Percentiles rank a stretch among this genome's conserved stretches.
These are phyloP conservation scores for Nemotelus nigrinus DNA, from an alignment of 2,888 invertebrate genomes.

Conservation along the genomic window DNA sequence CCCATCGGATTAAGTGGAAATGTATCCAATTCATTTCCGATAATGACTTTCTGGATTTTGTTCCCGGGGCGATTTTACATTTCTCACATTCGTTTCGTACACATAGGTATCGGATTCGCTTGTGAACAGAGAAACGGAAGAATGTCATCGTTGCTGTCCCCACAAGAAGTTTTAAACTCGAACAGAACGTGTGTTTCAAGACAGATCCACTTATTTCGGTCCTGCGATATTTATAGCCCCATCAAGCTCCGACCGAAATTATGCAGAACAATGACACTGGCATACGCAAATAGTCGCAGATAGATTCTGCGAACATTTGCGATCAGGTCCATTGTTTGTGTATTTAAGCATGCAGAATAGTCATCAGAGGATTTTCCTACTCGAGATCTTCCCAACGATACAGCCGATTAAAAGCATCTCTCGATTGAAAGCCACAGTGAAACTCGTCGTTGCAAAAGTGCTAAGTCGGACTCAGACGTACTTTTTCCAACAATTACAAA, in stretches of 20 bases:
- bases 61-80: slow-evolving; percentile 28
- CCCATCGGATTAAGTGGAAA: slow-evolving; percentile 40
- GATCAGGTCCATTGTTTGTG: too few species aligned
- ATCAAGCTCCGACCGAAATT: too few species aligned
- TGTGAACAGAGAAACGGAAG: background rate
- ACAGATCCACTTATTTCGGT: background rate
- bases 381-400: background rate
- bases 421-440: background rate
- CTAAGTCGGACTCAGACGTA: slow-evolving; percentile 12
- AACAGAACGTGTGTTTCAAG: background rate
- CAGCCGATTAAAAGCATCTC: background rate
- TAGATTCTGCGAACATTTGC: too few species aligned
- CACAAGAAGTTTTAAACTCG: slow-evolving; percentile 3
- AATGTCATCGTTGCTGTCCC: slow-evolving; percentile 27
- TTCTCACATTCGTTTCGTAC: slow-evolving; percentile 13
- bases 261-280: too few species aligned
- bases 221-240: background rate
- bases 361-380: background rate
- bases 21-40: slow-evolving; percentile 43
- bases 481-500: slow-evolving; percentile 1
- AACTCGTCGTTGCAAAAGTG: background rate
- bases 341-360: too few species aligned
- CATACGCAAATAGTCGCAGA: too few species aligned
- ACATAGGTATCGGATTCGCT: background rate
- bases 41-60: slow-evolving; percentile 41